phyloP scores from a whole-genome alignment of 2,113 vertebrate genomes.

The Anser cygnoides region DNA sequence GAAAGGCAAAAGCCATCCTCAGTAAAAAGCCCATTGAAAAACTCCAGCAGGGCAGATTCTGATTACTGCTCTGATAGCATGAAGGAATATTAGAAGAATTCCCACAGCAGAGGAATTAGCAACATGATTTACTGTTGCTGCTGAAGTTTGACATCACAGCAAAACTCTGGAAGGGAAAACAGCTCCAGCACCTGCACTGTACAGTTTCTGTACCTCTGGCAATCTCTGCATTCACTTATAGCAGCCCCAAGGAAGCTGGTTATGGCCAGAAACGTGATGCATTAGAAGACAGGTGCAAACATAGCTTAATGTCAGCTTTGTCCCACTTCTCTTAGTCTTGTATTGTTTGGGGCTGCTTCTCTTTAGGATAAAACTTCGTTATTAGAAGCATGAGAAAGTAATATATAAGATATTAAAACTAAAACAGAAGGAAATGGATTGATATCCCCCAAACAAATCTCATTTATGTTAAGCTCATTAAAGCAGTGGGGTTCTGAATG shows the following conservation, averaged over 20 bases:
- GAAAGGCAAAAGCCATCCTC: neutral
- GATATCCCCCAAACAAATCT: slow-evolving; percentile 45
- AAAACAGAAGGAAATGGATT: slow-evolving; percentile 17
- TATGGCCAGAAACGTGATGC: neutral
- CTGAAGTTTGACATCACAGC: neutral
- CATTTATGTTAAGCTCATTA: slow-evolving; percentile 61
- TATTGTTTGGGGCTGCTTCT: neutral
- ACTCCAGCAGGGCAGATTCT: neutral
- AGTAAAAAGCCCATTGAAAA: neutral
- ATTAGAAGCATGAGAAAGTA: neutral
- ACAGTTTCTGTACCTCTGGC: neutral
- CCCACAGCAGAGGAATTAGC: slow-evolving; percentile 5
- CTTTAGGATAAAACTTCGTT: neutral
- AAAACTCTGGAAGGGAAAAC: neutral
- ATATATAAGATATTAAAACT: neutral
- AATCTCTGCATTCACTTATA: neutral
- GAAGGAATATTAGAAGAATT: neutral
- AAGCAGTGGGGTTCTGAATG: slow-evolving; percentile 22
- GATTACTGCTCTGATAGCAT: neutral
- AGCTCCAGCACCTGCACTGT: neutral
- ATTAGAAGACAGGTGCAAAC: neutral
- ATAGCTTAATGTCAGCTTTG: neutral
- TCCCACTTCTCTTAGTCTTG: neutral
- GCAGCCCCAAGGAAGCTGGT: neutral
- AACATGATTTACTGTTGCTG: neutral